A percentile compares a stretch with the other conserved stretches of the same genome.
Conservation (phyloP, 2,888 invertebrate species). For the Acanthosepion lycidas region DNA sequence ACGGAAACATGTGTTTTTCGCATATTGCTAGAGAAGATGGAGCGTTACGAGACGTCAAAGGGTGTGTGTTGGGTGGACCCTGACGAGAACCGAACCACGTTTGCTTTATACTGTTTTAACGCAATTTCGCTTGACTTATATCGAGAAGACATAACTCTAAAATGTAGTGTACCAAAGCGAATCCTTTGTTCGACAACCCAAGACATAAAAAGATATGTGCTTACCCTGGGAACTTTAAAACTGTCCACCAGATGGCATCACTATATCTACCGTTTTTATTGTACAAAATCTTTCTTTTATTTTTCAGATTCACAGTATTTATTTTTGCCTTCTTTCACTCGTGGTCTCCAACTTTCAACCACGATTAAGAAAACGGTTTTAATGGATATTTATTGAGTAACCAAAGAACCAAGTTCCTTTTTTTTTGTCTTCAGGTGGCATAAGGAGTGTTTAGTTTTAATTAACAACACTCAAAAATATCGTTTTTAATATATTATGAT, state of each 20-base stretch:
- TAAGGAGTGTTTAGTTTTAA: too few species aligned
- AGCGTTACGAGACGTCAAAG: neutral
- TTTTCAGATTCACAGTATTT: neutral
- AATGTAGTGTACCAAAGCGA: neutral
- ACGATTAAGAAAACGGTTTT: too few species aligned
- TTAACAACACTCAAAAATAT: too few species aligned
- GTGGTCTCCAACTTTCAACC: too few species aligned
- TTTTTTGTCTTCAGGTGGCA: too few species aligned
- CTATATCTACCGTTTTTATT: neutral
- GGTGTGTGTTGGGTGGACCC: constrained; percentile 2
- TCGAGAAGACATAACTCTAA: neutral
- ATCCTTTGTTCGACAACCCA: constrained; percentile 33
- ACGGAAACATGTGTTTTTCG: constrained; percentile 17
- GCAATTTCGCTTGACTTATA: neutral
- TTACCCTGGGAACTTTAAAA: neutral
- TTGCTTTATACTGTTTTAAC: neutral
- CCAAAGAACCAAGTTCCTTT: too few species aligned
- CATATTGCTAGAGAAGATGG: neutral
- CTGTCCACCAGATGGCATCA: neutral
- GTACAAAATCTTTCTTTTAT: neutral
- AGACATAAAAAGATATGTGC: constrained; percentile 7
- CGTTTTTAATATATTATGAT: too few species aligned
- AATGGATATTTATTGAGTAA: too few species aligned
- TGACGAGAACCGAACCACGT: neutral
- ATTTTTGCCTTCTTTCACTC: neutral